Evolutionary conservation across 2,888 invertebrate genomes (phyloP).

Genomic region (Ferdinandea cuprea): DNA sequence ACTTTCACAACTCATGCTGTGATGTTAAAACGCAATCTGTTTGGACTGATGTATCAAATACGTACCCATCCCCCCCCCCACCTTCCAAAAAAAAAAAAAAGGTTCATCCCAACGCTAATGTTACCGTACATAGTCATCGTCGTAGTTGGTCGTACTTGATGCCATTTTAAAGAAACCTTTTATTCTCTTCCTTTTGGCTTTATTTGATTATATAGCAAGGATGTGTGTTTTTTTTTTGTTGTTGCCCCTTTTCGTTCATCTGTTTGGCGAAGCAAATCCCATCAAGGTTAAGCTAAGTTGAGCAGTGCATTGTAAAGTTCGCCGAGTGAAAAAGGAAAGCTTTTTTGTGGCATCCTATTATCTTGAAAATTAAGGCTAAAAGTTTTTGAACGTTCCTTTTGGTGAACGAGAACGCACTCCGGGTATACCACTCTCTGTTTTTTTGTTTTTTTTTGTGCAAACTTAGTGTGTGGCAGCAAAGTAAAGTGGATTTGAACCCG

Average conservation of each 20-base stretch:
- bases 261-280: slow-evolving; percentile 47
- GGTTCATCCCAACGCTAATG: slow-evolving; percentile 2
- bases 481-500: slow-evolving; percentile 64
- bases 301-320: slow-evolving; percentile 63
- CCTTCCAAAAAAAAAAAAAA: too few relatives aligned
- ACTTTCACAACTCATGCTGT: slow-evolving; percentile 20
- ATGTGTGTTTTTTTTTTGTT: slow-evolving; percentile 22
- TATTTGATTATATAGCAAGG: slow-evolving; percentile 67
- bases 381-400: slow-evolving; percentile 66
- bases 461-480: slow-evolving; percentile 30
- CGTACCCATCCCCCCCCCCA: too few relatives aligned
- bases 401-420: slow-evolving; percentile 66
- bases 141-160: slow-evolving; percentile 54
- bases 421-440: slow-evolving; percentile 7
- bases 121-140: slow-evolving; percentile 10
- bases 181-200: slow-evolving; percentile 51
- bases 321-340: slow-evolving; percentile 46
- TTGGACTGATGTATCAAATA: slow-evolving; percentile 76
- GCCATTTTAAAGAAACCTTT: slow-evolving; percentile 65
- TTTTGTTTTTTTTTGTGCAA: slow-evolving; percentile 20
- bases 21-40: slow-evolving; percentile 56
- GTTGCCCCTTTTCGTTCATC: not conserved
- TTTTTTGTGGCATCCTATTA: slow-evolving; percentile 73
- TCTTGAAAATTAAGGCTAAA: slow-evolving; percentile 73
- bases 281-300: slow-evolving; percentile 62